These are phyloP conservation scores for Temnothorax curvispinosus DNA, from an alignment of 1,140 invertebrate genomes.

Conservation along the genomic window DNA sequence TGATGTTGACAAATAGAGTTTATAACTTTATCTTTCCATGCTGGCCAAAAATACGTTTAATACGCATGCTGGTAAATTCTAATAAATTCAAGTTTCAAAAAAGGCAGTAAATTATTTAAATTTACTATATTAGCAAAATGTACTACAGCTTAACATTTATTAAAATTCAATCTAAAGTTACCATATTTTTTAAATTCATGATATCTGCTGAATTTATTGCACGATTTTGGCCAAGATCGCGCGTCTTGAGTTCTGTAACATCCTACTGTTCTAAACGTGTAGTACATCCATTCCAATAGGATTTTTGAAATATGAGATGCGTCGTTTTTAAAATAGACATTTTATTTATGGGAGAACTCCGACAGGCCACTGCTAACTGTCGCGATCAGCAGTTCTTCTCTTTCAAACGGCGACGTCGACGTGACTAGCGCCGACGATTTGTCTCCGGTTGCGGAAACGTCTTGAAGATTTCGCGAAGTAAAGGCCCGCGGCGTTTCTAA, in stretches of 20 bases:
- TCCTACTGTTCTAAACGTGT: neutral
- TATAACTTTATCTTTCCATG: neutral
- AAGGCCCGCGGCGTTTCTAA: constrained; percentile 44
- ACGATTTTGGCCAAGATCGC: neutral
- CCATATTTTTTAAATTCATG: neutral
- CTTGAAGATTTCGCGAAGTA: constrained; percentile 45
- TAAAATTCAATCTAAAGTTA: neutral
- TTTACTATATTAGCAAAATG: no score
- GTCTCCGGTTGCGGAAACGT: constrained; percentile 55
- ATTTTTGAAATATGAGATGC: constrained; percentile 59
- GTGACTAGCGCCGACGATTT: constrained; percentile 55
- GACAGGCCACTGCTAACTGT: constrained; percentile 47
- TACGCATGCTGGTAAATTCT: neutral
- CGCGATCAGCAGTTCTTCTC: constrained; percentile 49
- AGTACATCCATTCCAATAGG: constrained; percentile 17
- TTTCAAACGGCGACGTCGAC: constrained; percentile 48
- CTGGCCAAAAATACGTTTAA: neutral
- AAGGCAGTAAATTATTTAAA: neutral
- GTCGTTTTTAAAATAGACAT: constrained; percentile 58
- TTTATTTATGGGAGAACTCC: constrained; percentile 50
- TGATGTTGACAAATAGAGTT: neutral
- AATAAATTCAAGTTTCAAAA: neutral
- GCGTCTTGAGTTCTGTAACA: neutral
- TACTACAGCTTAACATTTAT: neutral
- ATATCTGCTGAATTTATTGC: neutral